phyloP scores from a whole-genome alignment of 2,113 vertebrate species.

The Tetraodon nigroviridis region DNA sequence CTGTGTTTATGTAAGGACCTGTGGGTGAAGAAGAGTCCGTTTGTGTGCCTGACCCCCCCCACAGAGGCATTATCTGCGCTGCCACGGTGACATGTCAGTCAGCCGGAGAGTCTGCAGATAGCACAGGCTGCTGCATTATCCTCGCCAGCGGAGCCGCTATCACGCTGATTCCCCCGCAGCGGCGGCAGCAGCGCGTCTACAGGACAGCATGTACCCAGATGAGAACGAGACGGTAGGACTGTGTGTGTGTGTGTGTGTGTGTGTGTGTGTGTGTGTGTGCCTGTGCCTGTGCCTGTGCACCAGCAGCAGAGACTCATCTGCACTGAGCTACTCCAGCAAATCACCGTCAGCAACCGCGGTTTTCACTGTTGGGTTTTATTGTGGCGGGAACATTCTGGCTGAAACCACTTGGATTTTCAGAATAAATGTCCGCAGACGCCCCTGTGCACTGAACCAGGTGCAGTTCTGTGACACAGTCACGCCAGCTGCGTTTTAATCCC shows the following conservation, averaged over 20 bases:
- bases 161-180: constrained; percentile 36
- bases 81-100: constrained; percentile 50
- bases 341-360: constrained; percentile 17
- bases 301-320: not conserved
- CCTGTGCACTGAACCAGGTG: too few relatives aligned
- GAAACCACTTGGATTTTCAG: too few relatives aligned
- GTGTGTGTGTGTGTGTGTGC: constrained; percentile 17
- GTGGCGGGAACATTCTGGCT: too few relatives aligned
- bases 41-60: constrained; percentile 4
- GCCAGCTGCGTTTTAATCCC: not conserved
- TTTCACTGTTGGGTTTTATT: too few relatives aligned
- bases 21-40: constrained; percentile 32
- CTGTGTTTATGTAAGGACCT: constrained; percentile 57
- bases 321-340: not conserved
- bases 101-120: constrained; percentile 38
- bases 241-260: constrained; percentile 19
- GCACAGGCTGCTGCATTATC: constrained; percentile 31
- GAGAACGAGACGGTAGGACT: constrained; percentile 62
- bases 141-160: constrained; percentile 28
- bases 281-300: constrained; percentile 7
- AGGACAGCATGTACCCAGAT: constrained; percentile 71
- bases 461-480: not conserved
- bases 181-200: constrained; percentile 8
- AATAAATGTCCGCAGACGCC: too few relatives aligned
- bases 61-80: constrained; percentile 32